Conservation (phyloP, 2,888 invertebrate species). For the Caenorhabditis virilis region DNA sequence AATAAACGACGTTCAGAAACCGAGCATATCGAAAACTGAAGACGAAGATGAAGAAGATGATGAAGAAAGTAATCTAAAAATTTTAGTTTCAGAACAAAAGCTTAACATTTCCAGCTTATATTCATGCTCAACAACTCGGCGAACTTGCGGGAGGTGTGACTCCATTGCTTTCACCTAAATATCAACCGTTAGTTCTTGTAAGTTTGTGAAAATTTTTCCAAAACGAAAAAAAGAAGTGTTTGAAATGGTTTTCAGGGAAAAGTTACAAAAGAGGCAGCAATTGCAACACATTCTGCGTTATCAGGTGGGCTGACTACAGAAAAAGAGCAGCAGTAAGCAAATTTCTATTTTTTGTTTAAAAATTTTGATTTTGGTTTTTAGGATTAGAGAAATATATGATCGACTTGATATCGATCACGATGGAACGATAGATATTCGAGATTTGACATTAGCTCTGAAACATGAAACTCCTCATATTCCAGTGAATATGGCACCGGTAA, state of each 20-base stretch:
- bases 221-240: constrained; percentile 8
- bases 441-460: constrained; percentile 84
- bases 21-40: constrained; percentile 17
- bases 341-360: background rate
- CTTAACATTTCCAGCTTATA: constrained; percentile 16
- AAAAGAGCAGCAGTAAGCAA: constrained; percentile 52
- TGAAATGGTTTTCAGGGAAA: constrained; percentile 23
- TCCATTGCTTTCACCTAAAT: constrained; percentile 7
- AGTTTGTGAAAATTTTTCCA: background rate
- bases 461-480: constrained; percentile 73
- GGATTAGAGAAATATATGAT: constrained; percentile 77
- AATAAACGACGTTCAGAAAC: background rate
- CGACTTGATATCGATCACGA: constrained; percentile 89
- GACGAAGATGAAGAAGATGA: constrained; percentile 9
- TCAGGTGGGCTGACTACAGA: constrained; percentile 50
- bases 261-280: constrained; percentile 59
- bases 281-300: constrained; percentile 59
- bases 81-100: background rate
- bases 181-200: constrained; percentile 4
- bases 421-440: constrained; percentile 91
- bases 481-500: constrained; percentile 56
- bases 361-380: constrained; percentile 7
- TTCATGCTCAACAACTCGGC: constrained; percentile 16
- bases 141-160: constrained; percentile 25
- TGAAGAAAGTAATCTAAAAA: constrained; percentile 4